Base-by-base conservation (phyloP, 2,888 invertebrate genomes). In the Dione vanillae region DNA sequence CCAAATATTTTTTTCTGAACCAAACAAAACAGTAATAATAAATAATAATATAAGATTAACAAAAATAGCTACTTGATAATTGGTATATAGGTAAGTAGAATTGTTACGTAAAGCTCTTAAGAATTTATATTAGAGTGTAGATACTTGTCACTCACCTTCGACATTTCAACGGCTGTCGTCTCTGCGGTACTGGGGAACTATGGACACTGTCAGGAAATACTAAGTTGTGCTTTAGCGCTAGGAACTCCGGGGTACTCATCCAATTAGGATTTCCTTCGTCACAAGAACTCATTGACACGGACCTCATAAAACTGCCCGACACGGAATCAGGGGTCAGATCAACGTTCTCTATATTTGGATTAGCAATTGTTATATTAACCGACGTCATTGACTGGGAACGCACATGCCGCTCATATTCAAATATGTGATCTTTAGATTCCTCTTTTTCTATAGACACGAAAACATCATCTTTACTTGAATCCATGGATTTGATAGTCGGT, bases 171-270 rank as follows among this genome's bases (percentile, higher is more conserved):
- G 95, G 94, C 9, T 93, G 90, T 78, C 95, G 94, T 62, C 95
- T 94, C 58, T 95, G 94, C 54, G 96, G 94, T 37, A 96, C 95
- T 0, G 97, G 97, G 0, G 97, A 97, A 49, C 96, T 96, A 62
- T 95, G 96, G 12, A 95, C 95, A 82, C 97, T 97, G 73, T 97
- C 97, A 1, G 97, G 97, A 84, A 97, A 97, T 51, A 95, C 95
- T 74, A 97, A 88, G 85, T 97, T 97, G 81, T 97, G 97, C 82
- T 97, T 96, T 72, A 96, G 93, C 1, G 97, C 97, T 71, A 97
- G 84, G 66, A 97, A 94, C 82, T 97, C 97, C 0, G 97, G 97
- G 0, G 97, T 96, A 70, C 95, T 94, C 95, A 96, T 96, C 97
- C 97, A 97, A 77, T 96, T 95, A 10, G 96, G 96, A 76, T 96